Percentiles rank a stretch among this genome's conserved stretches.
Evolutionary conservation across 2,888 invertebrate species (phyloP).

Genomic region (Lycophotia porphyrea): DNA sequence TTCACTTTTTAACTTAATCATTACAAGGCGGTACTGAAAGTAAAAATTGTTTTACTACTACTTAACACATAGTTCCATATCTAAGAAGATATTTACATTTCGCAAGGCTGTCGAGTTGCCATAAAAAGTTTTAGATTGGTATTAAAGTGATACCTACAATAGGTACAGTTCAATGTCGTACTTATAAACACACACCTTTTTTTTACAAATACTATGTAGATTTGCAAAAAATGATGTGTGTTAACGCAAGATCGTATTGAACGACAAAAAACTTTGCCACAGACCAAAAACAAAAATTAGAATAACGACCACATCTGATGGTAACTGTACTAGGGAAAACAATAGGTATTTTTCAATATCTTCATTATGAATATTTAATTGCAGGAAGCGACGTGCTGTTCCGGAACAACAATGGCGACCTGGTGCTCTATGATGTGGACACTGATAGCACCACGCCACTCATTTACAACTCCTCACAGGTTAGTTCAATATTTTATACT

Average conservation of each 20-base stretch:
- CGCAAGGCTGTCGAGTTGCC: background rate
- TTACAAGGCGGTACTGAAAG: background rate
- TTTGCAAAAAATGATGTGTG: background rate
- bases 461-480: slow-evolving; percentile 86
- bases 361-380: slow-evolving; percentile 70
- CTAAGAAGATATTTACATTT: background rate
- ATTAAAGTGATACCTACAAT: background rate
- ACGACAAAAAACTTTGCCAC: background rate
- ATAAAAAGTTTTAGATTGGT: background rate
- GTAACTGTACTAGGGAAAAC: slow-evolving; percentile 10
- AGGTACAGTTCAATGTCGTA: background rate
- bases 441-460: slow-evolving; percentile 81
- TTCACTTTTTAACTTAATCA: background rate
- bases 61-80: background rate
- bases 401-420: slow-evolving; percentile 89
- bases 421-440: slow-evolving; percentile 89
- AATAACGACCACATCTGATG: background rate
- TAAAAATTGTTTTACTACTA: background rate
- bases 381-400: slow-evolving; percentile 92
- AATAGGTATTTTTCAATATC: slow-evolving; percentile 9
- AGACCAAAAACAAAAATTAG: background rate
- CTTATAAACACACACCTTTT: background rate
- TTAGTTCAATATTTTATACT: slow-evolving; percentile 60
- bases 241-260: background rate
- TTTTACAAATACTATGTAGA: background rate